phyloP scores from a whole-genome alignment of 2,888 invertebrate species.

The Erannis defoliaria region DNA sequence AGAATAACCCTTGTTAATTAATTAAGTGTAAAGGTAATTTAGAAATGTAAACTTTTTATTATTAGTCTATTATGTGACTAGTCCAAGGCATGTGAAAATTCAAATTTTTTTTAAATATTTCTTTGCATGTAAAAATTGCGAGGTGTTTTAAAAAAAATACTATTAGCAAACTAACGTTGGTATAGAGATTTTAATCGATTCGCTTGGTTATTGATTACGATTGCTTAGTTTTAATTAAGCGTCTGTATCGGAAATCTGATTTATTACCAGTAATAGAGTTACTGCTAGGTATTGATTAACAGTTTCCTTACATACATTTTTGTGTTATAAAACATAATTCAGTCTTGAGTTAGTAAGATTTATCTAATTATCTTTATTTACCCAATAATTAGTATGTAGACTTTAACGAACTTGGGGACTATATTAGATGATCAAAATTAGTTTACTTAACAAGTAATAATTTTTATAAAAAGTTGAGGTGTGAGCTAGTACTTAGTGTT shows the following conservation, averaged over 20 bases:
- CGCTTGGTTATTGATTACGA: conserved; percentile 12
- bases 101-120: not conserved
- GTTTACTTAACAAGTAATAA: too few relatives aligned
- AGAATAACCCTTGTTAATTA: too few relatives aligned
- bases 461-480: too few relatives aligned
- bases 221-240: conserved; percentile 28
- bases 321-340: not conserved
- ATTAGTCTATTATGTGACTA: too few relatives aligned
- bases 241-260: conserved; percentile 21
- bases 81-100: not conserved
- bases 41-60: too few relatives aligned
- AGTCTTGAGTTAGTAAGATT: too few relatives aligned
- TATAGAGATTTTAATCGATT: conserved; percentile 10
- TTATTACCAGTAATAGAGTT: conserved; percentile 10
- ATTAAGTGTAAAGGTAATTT: too few relatives aligned
- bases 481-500: too few relatives aligned
- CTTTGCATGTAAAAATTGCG: not conserved
- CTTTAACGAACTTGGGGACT: too few relatives aligned
- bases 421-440: too few relatives aligned
- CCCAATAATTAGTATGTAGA: too few relatives aligned
- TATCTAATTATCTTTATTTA: too few relatives aligned
- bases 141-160: not conserved
- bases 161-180: not conserved
- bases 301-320: conserved; percentile 8
- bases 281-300: conserved; percentile 16